Evolutionary conservation across 2,888 invertebrate genomes (phyloP).

Genomic region (Strigamia maritima): DNA sequence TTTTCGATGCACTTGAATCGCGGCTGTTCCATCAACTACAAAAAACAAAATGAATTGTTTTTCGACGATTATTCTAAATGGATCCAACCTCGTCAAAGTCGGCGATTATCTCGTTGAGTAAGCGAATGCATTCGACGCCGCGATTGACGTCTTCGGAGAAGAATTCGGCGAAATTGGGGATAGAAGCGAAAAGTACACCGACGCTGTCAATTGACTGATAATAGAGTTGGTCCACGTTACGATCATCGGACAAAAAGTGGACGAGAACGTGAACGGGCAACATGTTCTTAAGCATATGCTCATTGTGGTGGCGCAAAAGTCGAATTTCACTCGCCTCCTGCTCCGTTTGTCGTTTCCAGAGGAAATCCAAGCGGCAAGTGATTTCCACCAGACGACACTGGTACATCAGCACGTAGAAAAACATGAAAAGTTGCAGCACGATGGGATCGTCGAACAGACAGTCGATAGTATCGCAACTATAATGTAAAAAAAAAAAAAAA

Average conservation of each 20-base stretch:
- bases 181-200: conserved; percentile 95
- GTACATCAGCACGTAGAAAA: conserved; percentile 81
- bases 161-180: conserved; percentile 96
- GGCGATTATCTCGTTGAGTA: conserved; percentile 98
- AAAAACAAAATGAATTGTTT: too few relatives aligned
- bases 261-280: conserved; percentile 93
- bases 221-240: conserved; percentile 76
- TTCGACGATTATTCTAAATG: too few relatives aligned
- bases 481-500: too few relatives aligned
- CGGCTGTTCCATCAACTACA: conserved; percentile 77
- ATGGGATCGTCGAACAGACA: not conserved
- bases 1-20: conserved; percentile 86
- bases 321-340: conserved; percentile 90
- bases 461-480: not conserved
- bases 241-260: conserved; percentile 83
- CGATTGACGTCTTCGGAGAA: conserved; percentile 96
- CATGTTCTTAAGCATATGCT: conserved; percentile 85
- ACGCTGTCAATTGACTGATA: conserved; percentile 79
- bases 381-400: conserved; percentile 84
- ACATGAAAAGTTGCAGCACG: conserved; percentile 74
- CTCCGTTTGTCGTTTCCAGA: conserved; percentile 96
- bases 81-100: conserved; percentile 61
- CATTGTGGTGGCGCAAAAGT: conserved; percentile 84
- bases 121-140: conserved; percentile 93
- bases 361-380: conserved; percentile 88